These are phyloP conservation scores for Suncus etruscus DNA, from an alignment of 2,113 vertebrate genomes.

Conservation along the genomic window DNA sequence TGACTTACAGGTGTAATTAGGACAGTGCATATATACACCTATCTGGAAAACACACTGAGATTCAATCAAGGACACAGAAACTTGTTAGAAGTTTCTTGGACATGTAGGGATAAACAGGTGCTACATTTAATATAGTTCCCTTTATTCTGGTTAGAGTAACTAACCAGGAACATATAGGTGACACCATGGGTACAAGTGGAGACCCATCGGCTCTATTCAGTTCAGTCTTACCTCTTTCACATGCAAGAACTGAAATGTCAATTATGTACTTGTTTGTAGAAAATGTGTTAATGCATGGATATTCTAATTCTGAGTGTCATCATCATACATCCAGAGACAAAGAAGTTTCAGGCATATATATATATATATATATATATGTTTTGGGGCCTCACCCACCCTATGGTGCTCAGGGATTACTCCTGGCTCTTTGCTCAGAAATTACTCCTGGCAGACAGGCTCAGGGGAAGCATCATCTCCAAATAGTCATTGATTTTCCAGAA, in stretches of 20 bases:
- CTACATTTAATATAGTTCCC: slow-evolving; percentile 47
- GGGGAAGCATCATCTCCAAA: background rate
- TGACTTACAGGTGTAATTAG: slow-evolving; percentile 54
- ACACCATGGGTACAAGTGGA: background rate
- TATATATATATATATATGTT: no score
- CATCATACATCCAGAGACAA: background rate
- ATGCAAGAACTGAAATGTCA: slow-evolving; percentile 6
- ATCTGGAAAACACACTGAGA: background rate
- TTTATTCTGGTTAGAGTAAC: background rate
- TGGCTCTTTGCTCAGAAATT: no score
- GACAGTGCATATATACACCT: background rate
- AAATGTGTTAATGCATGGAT: slow-evolving; percentile 25
- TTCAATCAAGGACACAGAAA: slow-evolving; percentile 37
- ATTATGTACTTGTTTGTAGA: slow-evolving; percentile 12
- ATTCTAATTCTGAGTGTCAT: slow-evolving; percentile 30
- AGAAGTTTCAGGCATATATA: no score
- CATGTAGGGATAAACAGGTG: slow-evolving; percentile 48
- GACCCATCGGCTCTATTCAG: slow-evolving; percentile 18
- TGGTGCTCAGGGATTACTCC: no score
- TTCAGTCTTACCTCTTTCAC: slow-evolving; percentile 24
- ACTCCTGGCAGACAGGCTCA: no score
- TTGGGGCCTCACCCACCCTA: no score
- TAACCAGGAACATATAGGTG: background rate
- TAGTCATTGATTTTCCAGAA: background rate
- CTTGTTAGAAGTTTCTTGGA: slow-evolving; percentile 37